Evolutionary conservation across 2,113 vertebrate genomes (phyloP), one percentile per base, ranked within the genome.

Genomic region (Synchiropus splendidus): DNA sequence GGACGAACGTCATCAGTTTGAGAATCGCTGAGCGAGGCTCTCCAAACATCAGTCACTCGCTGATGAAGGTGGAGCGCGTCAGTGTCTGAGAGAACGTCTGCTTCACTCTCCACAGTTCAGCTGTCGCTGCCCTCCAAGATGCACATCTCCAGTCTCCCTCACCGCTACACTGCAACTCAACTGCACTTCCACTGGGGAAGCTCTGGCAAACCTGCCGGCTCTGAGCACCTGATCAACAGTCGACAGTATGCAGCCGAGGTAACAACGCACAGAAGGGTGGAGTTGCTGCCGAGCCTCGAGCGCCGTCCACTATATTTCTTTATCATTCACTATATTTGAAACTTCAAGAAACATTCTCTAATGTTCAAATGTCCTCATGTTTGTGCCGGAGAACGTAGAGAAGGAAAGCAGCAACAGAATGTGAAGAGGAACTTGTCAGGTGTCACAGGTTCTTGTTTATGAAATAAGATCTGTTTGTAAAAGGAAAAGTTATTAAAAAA

Each of bases 171-270:
- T 0, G 95, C 92, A 1, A 80, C 85, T 5, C 89, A 95, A 6
- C 88, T 98, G 10, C 95, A 98, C 60, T 78, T 98, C 8, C 95
- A 98, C 78, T 98, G 95, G 95, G 94, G 94, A 12, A 87, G 87
- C 52, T 52, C 42, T 11, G 72, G 53, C 16, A 72, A 49, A 45
- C 86, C 83, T 0, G 52, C 71, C 0, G 94, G 95, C 33, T 97
- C 95, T 0, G 94, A 98, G 39, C 95, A 98, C 72, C 89, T 71
- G 0, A 30, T 98, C 15, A 66, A 84, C 0, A 89, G 89, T 45
- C 87, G 80, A 44, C 89, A 87, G 56, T 92, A 89, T 41, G 82
- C 90, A 6, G 92, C 90, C 2, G 95, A 98, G 89, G 95, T 97
- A 79, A 77, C 31, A 30, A n/a, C n/a, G n/a, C 18, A 18, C 32